Evolutionary conservation across 2,888 invertebrate species (phyloP), one percentile per base, ranked within the genome.

Genomic region (Marasmarcha lunaedactyla): DNA sequence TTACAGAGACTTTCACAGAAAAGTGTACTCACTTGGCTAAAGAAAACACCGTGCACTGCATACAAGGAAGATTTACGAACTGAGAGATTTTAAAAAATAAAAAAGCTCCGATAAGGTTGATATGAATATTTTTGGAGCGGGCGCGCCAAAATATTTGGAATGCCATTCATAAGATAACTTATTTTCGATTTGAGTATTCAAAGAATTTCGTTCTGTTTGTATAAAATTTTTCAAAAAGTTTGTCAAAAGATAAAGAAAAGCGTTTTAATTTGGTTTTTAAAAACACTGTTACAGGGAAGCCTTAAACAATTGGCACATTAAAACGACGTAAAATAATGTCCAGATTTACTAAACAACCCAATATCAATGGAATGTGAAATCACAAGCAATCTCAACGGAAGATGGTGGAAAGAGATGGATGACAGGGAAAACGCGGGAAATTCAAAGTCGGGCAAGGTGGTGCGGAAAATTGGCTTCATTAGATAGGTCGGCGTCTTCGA

Each of bases 381-480:
- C 14, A 33, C 26, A 77, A 72, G 74, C 72, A 71, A 71, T 71
- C 65, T 57, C 58, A 64, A 61, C 57, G 64, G 68, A 73, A 76
- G 69, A 64, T 62, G 57, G 67, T 57, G 67, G 65, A 71, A 71
- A 61, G 70, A 76, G 77, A 78, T 76, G 71, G 71, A 76, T 78
- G 71, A 73, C 70, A 70, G 67, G 70, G 71, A 73, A 79, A 76
- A 76, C 70, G 70, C 63, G 65, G 69, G 71, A 72, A 74, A 78
- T 72, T 78, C 73, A 71, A 74, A 73, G 72, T 68, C 72, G 69
- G 66, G 71, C 70, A 70, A 72, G 71, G 71, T 70, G 63, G 69
- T 71, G 61, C 54, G 58, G 71, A 71, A 81, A 78, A 79, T 81
- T 83, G 78, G 76, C 78, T 81, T 81, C 81, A 81, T 83, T 81